phyloP scores from a whole-genome alignment of 2,113 vertebrate genomes.

The Odocoileus virginianus region DNA sequence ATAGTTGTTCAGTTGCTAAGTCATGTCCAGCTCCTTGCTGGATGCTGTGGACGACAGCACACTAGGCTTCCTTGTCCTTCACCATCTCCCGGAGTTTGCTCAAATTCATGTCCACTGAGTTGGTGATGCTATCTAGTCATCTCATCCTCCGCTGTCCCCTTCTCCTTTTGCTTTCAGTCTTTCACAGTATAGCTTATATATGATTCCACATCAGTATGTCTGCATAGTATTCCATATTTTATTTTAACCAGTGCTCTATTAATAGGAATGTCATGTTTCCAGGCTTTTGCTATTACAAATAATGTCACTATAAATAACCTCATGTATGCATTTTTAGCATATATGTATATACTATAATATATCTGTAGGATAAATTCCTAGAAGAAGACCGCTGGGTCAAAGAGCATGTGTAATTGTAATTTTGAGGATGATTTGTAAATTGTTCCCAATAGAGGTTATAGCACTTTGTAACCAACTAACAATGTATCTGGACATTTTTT shows the following conservation, averaged over 20 bases:
- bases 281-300: not conserved
- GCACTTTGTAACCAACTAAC: not conserved
- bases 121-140: not conserved
- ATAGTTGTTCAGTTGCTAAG: not conserved
- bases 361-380: not conserved
- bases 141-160: not conserved
- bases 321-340: not conserved
- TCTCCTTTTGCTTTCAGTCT: not conserved
- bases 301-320: not conserved
- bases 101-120: not conserved
- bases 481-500: not conserved
- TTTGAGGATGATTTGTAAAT: slow-evolving; percentile 15
- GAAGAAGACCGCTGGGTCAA: not conserved
- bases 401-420: not conserved
- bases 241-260: not conserved
- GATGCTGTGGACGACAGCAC: not conserved
- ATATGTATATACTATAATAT: not conserved
- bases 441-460: not conserved
- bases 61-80: not conserved
- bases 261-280: not conserved
- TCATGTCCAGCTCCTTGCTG: not conserved
- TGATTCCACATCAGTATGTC: not conserved
- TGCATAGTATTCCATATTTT: not conserved
- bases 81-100: not conserved
- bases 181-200: not conserved